These are phyloP conservation scores for Bombus affinis DNA, from an alignment of 1,140 invertebrate species.

Conservation along the genomic window DNA sequence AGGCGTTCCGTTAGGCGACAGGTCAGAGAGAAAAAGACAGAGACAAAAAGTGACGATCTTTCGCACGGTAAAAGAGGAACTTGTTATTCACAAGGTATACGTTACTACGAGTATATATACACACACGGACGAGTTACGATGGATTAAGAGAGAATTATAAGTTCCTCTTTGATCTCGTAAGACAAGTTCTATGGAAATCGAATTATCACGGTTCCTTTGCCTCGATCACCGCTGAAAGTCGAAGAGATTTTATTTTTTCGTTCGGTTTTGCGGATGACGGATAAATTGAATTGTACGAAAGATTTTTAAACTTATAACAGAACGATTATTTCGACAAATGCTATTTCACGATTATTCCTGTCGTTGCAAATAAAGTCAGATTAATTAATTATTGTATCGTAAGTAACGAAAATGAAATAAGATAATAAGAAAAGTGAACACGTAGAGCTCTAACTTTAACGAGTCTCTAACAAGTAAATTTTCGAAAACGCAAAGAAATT, in stretches of 20 bases:
- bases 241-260: not conserved
- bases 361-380: no score
- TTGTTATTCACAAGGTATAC: conserved; percentile 46
- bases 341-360: no score
- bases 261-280: not conserved
- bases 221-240: not conserved
- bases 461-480: no score
- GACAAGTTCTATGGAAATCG: no score
- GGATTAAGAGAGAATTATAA: conserved; percentile 16
- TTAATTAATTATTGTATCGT: no score
- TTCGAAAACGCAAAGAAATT: no score
- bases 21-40: conserved; percentile 13
- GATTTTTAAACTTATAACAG: no score
- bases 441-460: rapidly evolving
- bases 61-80: conserved; percentile 26
- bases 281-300: not conserved
- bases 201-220: not conserved
- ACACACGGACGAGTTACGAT: conserved; percentile 9
- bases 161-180: conserved; percentile 37
- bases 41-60: not conserved
- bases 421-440: no score
- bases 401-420: no score
- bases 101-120: conserved; percentile 20
- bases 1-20: conserved; percentile 41
- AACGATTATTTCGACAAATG: no score